Evolutionary conservation across 2,797 vertebrate species (phyloP).

Genomic region (Halcyon badia): DNA sequence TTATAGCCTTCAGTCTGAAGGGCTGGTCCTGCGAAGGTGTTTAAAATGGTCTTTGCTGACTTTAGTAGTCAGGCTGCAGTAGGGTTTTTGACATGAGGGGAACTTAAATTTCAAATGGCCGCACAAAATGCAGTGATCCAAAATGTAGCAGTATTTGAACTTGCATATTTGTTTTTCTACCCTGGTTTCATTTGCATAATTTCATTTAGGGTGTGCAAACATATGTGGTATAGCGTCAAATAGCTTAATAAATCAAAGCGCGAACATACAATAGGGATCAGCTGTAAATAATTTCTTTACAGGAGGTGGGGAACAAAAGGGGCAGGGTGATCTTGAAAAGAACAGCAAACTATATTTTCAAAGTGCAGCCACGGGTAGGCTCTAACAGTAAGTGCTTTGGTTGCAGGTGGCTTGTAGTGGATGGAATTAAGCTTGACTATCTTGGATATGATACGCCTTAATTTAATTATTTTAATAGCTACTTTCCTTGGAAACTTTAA

Average conservation of each 20-base stretch:
- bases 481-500: conserved; percentile 76
- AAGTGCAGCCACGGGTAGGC: not conserved
- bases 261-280: not conserved
- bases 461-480: conserved; percentile 77
- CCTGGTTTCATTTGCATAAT: not conserved
- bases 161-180: not conserved
- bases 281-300: not conserved
- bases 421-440: conserved; percentile 17
- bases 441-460: conserved; percentile 23
- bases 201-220: not conserved
- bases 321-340: not conserved
- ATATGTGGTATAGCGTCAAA: not conserved
- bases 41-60: not conserved
- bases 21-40: not conserved
- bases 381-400: not conserved
- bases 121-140: not conserved
- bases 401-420: not conserved
- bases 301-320: not conserved
- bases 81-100: not conserved
- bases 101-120: not conserved
- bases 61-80: not conserved
- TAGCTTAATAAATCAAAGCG: not conserved
- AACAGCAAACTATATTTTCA: not conserved
- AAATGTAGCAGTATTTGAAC: not conserved
- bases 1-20: not conserved